These are phyloP conservation scores for Danio tinwini DNA, from an alignment of 2,797 vertebrate genomes.

Conservation along the genomic window DNA sequence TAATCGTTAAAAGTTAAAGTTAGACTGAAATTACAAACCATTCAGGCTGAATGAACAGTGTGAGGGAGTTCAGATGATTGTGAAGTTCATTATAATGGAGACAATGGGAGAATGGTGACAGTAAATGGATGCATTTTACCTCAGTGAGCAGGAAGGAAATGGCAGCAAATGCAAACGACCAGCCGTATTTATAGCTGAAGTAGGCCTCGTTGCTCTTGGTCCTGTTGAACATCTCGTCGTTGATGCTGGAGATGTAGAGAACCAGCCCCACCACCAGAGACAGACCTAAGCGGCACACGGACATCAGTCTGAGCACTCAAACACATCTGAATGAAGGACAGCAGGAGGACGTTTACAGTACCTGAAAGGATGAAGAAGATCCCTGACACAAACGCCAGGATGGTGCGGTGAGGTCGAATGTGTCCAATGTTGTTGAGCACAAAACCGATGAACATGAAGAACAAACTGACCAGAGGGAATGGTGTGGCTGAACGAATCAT, in stretches of 20 bases:
- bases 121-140: conserved; percentile 69
- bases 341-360: conserved; percentile 55
- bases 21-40: background rate
- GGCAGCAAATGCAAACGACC: conserved; percentile 92
- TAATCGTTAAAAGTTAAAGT: background rate
- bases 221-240: conserved; percentile 89
- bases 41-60: background rate
- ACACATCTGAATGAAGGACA: background rate
- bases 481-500: conserved; percentile 96
- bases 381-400: conserved; percentile 93
- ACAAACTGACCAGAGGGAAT: conserved; percentile 94
- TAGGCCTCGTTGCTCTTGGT: conserved; percentile 87
- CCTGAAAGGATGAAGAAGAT: conserved; percentile 98
- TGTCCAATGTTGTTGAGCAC: conserved; percentile 94
- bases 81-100: background rate
- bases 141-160: conserved; percentile 92
- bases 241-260: conserved; percentile 93
- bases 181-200: conserved; percentile 91
- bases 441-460: conserved; percentile 98
- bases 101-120: background rate
- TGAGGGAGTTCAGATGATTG: background rate
- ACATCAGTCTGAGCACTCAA: background rate
- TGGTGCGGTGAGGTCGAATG: conserved; percentile 91
- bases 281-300: conserved; percentile 70
- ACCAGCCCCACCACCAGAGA: conserved; percentile 90